Evolutionary conservation across 2,113 vertebrate species (phyloP).

Genomic region (Alectura lathami): DNA sequence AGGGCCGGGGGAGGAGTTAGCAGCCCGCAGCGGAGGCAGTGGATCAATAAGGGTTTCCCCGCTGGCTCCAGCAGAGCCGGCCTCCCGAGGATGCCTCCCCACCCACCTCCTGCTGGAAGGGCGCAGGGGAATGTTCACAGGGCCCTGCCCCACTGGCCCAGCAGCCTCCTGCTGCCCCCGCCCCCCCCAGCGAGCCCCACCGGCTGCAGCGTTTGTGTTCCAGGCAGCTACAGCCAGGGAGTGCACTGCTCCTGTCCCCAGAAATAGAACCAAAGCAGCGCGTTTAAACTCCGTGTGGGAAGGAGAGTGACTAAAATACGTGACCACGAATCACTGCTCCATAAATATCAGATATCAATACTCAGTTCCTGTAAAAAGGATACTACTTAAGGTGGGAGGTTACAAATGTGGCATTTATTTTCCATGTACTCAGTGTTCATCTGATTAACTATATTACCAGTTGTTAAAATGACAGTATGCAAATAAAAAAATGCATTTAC

Average conservation of each 20-base stretch:
- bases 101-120: not conserved
- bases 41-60: too few relatives aligned
- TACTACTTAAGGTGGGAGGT: not conserved
- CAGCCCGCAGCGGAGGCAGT: too few relatives aligned
- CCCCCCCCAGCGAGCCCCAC: not conserved
- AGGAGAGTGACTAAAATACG: too few relatives aligned
- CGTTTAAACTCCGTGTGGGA: too few relatives aligned
- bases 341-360: not conserved
- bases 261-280: too few relatives aligned
- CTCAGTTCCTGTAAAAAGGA: not conserved
- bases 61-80: not conserved
- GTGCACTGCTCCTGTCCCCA: not conserved
- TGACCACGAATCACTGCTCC: not conserved
- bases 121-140: not conserved
- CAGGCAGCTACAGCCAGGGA: not conserved
- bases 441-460: not conserved
- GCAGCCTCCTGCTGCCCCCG: too few relatives aligned
- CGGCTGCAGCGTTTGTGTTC: not conserved
- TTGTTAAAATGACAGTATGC: not conserved
- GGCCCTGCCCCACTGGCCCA: not conserved
- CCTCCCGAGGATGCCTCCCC: not conserved
- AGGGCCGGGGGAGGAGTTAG: too few relatives aligned
- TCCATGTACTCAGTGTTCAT: not conserved
- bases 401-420: not conserved
- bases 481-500: not conserved